Base-by-base conservation (phyloP, 2,113 vertebrate genomes). In the Thinocorus orbignyianus region DNA sequence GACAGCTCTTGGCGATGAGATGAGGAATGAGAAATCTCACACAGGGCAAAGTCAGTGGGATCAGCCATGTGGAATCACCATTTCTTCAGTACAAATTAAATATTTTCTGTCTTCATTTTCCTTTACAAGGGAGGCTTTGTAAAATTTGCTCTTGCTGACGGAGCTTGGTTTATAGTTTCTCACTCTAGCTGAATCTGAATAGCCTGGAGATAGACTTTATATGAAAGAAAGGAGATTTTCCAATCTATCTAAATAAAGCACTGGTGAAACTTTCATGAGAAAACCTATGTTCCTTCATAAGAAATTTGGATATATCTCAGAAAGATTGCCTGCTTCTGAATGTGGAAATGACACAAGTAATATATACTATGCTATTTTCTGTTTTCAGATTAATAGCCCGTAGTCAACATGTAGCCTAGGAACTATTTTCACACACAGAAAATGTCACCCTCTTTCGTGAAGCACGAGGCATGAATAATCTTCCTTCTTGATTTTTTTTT, bases 241-340 rank as follows among this genome's bases (percentile, higher is more conserved):
- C 44, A 92, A 86, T 92, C 42, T 71, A 68, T 86, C 64, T 84
- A 76, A 94, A 84, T 92, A 94, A 96, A 94, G 20, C 30, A 83
- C 39, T 81, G 62, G 68, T 96, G 83, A 96, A 96, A 90, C 60
- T 97, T 95, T 86, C 64, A 96, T 78, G 80, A 90, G 71, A 86
- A 96, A 80, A 69, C 24, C 68, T 84, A 54, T 57, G 33, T 9
- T 80, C 25, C 57, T 92, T 92, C 90, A 72, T 68, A 86, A 84
- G 39, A 81, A 58, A 92, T 90, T 68, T 90, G 72, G 48, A 48
- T 92, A 60, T 80, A 82, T 74, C 64, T 92, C 42, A 74, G 82
- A 72, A 92, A 86, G 39, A 51, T 33, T 86, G 41, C 49, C 70
- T 92, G 48, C 54, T 82, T 72, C 66, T 82, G 52, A 86, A 48